Evolutionary conservation across 2,797 vertebrate species (phyloP).

Genomic region (Phoxinus dragarum): DNA sequence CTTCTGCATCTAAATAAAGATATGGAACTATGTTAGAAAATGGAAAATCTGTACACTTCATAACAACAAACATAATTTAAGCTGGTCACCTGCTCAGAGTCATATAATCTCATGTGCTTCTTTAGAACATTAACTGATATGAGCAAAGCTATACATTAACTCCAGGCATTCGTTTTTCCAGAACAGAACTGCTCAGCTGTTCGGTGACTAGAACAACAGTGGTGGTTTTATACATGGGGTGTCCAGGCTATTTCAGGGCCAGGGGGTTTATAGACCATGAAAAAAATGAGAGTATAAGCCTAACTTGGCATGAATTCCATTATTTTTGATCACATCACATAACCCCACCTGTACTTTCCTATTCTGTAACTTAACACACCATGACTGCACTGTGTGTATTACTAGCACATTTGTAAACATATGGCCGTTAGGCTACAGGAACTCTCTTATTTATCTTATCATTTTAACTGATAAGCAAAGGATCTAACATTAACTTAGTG

Average conservation of each 20-base stretch:
- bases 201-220: background rate
- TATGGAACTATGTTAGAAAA: background rate
- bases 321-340: background rate
- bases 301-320: background rate
- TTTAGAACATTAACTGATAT: constrained; percentile 12
- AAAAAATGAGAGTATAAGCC: background rate
- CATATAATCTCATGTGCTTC: background rate
- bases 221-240: background rate
- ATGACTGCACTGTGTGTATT: background rate
- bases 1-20: background rate
- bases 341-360: no score
- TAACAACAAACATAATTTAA: background rate
- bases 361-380: no score
- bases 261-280: background rate
- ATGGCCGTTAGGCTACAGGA: background rate
- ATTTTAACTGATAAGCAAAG: background rate
- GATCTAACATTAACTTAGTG: no score
- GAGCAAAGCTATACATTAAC: constrained; percentile 19
- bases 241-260: background rate
- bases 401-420: background rate
- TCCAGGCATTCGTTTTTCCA: background rate
- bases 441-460: background rate
- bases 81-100: constrained; percentile 7
- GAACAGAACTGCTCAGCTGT: background rate
- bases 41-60: background rate